Evolutionary conservation across 1,140 invertebrate species (phyloP).

Genomic region (Campoletis sonorensis): DNA sequence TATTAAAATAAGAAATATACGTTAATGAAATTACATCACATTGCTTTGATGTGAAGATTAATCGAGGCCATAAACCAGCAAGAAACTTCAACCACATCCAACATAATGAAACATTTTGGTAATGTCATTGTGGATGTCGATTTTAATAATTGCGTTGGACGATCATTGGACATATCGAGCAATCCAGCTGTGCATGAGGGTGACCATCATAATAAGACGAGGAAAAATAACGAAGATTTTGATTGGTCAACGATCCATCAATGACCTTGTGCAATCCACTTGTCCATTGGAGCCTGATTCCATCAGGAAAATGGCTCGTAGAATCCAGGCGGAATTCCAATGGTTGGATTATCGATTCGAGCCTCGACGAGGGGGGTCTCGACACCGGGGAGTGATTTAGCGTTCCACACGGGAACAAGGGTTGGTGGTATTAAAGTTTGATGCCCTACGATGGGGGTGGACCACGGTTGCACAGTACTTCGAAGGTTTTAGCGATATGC

Average conservation of each 20-base stretch:
- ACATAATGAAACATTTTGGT: too few species aligned
- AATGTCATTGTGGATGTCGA: neutral
- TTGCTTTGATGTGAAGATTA: too few species aligned
- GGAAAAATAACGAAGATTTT: neutral
- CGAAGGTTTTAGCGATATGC: slow-evolving; percentile 19
- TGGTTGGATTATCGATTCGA: slow-evolving; percentile 22
- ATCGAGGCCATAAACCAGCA: too few species aligned
- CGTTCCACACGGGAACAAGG: slow-evolving; percentile 10
- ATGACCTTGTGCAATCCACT: slow-evolving; percentile 9
- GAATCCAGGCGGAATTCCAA: slow-evolving; percentile 8
- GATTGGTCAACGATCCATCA: neutral
- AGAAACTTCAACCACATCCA: too few species aligned
- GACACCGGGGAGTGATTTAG: slow-evolving; percentile 38
- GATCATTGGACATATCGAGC: neutral
- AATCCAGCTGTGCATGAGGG: neutral
- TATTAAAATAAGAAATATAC: too few species aligned
- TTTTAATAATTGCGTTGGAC: neutral
- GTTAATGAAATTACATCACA: too few species aligned
- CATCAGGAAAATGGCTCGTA: neutral
- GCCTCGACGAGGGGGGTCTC: slow-evolving; percentile 12
- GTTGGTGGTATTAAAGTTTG: slow-evolving; percentile 34
- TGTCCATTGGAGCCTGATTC: neutral
- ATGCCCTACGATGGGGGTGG: slow-evolving; percentile 14
- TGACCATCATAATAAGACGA: neutral
- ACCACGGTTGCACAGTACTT: neutral